These are phyloP conservation scores for Tragelaphus strepsiceros DNA, from an alignment of 2,113 vertebrate genomes.

Conservation along the genomic window DNA sequence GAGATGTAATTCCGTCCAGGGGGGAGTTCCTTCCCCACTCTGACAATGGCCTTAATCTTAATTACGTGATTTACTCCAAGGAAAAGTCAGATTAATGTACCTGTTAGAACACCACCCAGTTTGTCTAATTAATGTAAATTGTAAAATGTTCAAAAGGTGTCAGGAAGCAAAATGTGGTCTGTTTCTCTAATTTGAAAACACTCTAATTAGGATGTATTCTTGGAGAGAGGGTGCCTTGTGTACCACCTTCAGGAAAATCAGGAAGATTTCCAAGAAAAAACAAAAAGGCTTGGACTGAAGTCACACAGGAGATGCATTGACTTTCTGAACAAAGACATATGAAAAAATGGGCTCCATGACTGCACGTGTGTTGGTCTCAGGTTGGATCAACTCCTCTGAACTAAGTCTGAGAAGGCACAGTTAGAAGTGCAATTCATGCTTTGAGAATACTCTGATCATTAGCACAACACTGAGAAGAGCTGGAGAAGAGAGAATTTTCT, in stretches of 20 bases:
- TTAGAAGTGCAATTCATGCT: neutral
- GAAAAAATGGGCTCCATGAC: neutral
- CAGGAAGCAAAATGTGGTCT: neutral
- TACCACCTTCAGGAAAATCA: neutral
- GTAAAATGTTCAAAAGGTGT: slow-evolving; percentile 18
- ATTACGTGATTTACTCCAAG: slow-evolving; percentile 33
- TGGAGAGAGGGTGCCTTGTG: neutral
- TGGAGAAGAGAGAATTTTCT: neutral
- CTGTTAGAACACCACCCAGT: slow-evolving; percentile 13
- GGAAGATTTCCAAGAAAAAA: neutral
- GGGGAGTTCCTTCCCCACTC: neutral
- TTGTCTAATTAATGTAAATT: slow-evolving; percentile 51
- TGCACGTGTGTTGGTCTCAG: neutral
- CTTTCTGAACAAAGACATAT: neutral
- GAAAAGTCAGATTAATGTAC: slow-evolving; percentile 59
- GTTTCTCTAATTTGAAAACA: neutral
- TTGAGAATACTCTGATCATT: neutral
- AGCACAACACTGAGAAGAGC: neutral
- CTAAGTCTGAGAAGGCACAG: no score
- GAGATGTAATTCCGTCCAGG: slow-evolving; percentile 38
- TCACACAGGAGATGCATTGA: neutral
- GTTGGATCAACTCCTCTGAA: neutral
- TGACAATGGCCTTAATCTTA: slow-evolving; percentile 63
- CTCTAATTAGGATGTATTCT: slow-evolving; percentile 10
- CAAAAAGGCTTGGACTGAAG: neutral